phyloP scores from a whole-genome alignment of 2,113 vertebrate genomes.

The Bothrops jararaca region DNA sequence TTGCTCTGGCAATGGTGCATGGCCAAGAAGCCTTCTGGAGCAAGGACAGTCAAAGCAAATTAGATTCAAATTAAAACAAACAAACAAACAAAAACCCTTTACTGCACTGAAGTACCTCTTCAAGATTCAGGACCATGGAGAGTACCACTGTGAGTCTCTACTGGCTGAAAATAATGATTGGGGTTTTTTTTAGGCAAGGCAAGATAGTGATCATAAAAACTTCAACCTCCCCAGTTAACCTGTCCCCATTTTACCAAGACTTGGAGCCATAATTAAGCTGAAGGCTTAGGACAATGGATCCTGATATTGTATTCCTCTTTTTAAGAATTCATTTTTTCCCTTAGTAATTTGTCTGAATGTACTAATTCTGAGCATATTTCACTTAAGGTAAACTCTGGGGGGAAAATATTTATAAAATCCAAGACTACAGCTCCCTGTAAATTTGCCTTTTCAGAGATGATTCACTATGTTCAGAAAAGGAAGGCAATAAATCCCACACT shows the following conservation, averaged over 20 bases:
- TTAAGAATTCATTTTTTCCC: not conserved
- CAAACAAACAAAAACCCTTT: not conserved
- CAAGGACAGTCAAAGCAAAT: not conserved
- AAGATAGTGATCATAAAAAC: not conserved
- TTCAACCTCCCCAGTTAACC: not conserved
- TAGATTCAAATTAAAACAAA: not conserved
- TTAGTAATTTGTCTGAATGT: not conserved
- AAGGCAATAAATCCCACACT: slow-evolving; percentile 40
- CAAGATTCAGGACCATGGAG: not conserved
- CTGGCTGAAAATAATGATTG: not conserved
- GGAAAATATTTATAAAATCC: not conserved
- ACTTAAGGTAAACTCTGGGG: not conserved
- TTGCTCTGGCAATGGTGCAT: not conserved
- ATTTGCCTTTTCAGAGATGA: slow-evolving; percentile 42
- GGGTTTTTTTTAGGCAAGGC: not conserved
- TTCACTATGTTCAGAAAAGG: slow-evolving; percentile 46
- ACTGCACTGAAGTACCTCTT: not conserved
- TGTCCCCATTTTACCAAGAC: not conserved
- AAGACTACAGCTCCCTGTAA: not conserved
- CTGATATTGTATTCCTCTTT: not conserved
- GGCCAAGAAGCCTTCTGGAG: not conserved
- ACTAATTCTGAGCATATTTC: not conserved
- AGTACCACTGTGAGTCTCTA: not conserved
- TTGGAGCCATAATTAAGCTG: not conserved
- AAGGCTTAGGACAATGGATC: not conserved